Conservation (phyloP, 2,797 vertebrate genomes). For the Passerculus sandwichensis region DNA sequence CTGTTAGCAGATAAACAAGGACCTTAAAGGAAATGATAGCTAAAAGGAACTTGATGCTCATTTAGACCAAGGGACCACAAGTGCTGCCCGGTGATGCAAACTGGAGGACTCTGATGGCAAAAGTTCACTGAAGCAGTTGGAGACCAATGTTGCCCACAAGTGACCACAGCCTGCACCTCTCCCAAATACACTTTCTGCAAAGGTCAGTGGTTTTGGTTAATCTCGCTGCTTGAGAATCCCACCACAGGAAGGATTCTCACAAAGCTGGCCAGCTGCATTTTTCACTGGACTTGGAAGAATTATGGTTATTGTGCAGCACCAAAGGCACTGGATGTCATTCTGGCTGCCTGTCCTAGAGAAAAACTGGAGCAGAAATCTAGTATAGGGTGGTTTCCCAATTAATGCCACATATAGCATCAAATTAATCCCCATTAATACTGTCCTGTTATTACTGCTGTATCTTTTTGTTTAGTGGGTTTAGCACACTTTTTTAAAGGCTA, state of each 20-base stretch:
- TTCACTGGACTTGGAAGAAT: background rate
- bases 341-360: background rate
- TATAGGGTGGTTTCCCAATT: background rate
- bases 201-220: background rate
- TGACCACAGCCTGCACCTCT: background rate
- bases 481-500: background rate
- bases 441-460: background rate
- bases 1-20: background rate
- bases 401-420: background rate
- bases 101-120: background rate
- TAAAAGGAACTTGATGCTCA: background rate
- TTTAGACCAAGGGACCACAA: background rate
- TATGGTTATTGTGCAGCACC: background rate
- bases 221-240: background rate
- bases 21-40: background rate
- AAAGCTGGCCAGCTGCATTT: background rate
- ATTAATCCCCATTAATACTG: background rate
- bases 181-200: background rate
- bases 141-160: background rate
- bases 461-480: background rate
- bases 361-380: background rate
- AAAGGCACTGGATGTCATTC: background rate
- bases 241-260: background rate
- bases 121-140: background rate
- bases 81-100: background rate